A percentile compares a stretch with the other conserved stretches of the same genome.
phyloP scores from a whole-genome alignment of 2,113 vertebrate species.

The Rhagologus leucostigma region DNA sequence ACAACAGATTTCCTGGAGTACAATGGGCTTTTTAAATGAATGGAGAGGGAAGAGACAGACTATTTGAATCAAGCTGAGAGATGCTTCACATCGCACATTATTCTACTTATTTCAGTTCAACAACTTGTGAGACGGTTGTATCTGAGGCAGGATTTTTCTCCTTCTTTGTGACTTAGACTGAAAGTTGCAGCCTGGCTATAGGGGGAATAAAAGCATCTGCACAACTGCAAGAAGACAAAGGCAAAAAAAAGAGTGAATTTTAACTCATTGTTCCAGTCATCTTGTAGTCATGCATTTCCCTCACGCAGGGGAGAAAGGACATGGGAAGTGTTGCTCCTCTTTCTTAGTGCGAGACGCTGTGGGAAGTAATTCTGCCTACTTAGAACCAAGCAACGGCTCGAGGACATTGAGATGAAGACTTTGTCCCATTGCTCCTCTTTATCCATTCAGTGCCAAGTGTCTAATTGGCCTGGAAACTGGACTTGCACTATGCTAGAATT shows the following conservation, averaged over 20 bases:
- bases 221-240: background rate
- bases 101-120: background rate
- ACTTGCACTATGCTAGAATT: background rate
- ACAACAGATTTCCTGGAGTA: background rate
- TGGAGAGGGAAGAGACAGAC: background rate
- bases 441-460: background rate
- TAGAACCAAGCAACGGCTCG: background rate
- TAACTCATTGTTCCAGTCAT: background rate
- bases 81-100: background rate
- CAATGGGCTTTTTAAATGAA: background rate
- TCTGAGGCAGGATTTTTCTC: background rate
- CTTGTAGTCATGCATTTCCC: background rate
- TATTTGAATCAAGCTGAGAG: background rate
- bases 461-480: background rate
- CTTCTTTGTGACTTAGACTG: background rate
- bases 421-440: background rate
- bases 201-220: background rate
- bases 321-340: background rate
- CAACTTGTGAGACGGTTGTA: background rate
- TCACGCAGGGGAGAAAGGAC: rapidly evolving
- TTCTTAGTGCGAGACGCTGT: background rate
- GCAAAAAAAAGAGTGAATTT: background rate
- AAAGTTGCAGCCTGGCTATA: background rate
- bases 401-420: background rate
- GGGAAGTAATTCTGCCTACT: background rate